These are phyloP conservation scores for Drosophila stalkeri DNA, from an alignment of 2,888 invertebrate genomes.

Conservation along the genomic window DNA sequence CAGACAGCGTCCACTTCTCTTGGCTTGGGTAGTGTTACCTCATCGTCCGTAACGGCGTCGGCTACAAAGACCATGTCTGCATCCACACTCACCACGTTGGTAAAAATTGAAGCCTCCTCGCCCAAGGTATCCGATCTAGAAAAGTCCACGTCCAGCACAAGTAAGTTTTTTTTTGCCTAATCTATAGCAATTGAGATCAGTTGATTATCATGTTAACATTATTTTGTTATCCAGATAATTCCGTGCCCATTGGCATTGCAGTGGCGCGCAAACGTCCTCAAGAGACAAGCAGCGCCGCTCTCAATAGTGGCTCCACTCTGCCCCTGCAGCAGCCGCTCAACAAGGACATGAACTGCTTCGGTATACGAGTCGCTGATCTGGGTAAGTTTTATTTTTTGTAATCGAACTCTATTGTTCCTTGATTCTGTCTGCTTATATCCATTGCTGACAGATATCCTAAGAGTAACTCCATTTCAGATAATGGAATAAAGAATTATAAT, in stretches of 20 bases:
- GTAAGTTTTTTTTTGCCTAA: slow-evolving; percentile 52
- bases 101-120: slow-evolving; percentile 85
- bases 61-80: slow-evolving; percentile 83
- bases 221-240: slow-evolving; percentile 83
- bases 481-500: background rate
- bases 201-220: background rate
- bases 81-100: slow-evolving; percentile 82
- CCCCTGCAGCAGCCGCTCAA: slow-evolving; percentile 82
- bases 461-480: background rate
- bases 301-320: slow-evolving; percentile 73
- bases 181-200: background rate
- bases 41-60: slow-evolving; percentile 71
- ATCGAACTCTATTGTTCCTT: background rate
- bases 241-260: slow-evolving; percentile 93
- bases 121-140: slow-evolving; percentile 83
- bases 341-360: slow-evolving; percentile 85
- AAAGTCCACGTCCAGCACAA: slow-evolving; percentile 71
- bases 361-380: slow-evolving; percentile 84
- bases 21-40: slow-evolving; percentile 62
- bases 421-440: background rate
- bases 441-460: background rate
- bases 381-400: slow-evolving; percentile 71
- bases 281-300: slow-evolving; percentile 73
- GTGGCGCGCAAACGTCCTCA: slow-evolving; percentile 90
- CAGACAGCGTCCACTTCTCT: slow-evolving; percentile 64